Base-by-base conservation (phyloP, 2,888 invertebrate species). In the Volucella bombylans region DNA sequence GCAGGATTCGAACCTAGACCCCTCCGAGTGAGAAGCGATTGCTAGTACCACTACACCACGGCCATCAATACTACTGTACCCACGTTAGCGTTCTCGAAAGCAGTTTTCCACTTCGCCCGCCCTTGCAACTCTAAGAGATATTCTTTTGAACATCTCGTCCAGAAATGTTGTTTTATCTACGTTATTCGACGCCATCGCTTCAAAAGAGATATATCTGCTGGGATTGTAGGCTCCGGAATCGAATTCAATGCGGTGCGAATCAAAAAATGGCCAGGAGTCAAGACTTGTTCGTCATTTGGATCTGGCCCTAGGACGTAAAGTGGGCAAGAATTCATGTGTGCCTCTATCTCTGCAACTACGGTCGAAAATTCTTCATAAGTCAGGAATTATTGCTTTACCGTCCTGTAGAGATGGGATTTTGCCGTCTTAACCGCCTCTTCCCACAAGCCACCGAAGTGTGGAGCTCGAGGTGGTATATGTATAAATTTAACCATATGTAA, bases 71-170 rank as follows among this genome's bases (percentile, higher is more conserved):
- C n/a, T n/a, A n/a, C n/a, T n/a, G n/a, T n/a, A n/a, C 18, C 50
- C 11, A 67, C 11, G 38, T 38, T 31, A 8, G 65, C 41, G 23
- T 65, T 61, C 8, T 38, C 14, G 1, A 43, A 45, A 4, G 23
- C 11, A 8, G 45, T 31, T 23, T 49, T 50, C 55, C 68, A 68
- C 47, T 80, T 80, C 88, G 38, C 15, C 10, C 78, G 47, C 8
- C 47, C 10, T 61, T 64, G 78, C 39, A 77, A n/a, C 31, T 39
- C 14, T 1, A 14, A 2, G 1, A 72, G 4, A 31, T 72, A 72
- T 12, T 62, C 72, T 8, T 39, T 43, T 8, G 55, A 49, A 49
- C 69, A 69, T 1, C 69, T 45, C 8, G n/a, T 38, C 50, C 59
- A 78, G 50, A 78, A 71, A 2, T 57, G 31, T 38, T 78, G 62